phyloP scores from a whole-genome alignment of 2,797 vertebrate genomes.

The Onychomys leucogaster region DNA sequence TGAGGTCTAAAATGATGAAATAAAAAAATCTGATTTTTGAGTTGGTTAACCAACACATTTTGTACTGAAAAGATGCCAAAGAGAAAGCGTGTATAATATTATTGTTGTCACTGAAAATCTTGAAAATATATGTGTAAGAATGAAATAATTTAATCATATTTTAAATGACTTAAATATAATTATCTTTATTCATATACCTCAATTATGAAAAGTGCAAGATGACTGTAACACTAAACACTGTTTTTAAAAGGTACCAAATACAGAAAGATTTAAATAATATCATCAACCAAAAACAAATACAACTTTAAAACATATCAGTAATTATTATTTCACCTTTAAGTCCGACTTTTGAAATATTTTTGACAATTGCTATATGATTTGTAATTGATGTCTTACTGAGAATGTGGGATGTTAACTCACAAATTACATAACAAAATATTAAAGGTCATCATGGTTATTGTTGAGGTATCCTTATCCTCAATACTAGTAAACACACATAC shows the following conservation, averaged over 20 bases:
- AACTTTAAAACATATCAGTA: not conserved
- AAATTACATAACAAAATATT: not conserved
- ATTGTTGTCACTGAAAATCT: not conserved
- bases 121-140: not conserved
- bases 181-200: not conserved
- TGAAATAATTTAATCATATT: not conserved
- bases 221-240: not conserved
- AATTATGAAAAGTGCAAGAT: not conserved
- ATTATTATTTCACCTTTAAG: not conserved
- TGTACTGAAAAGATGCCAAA: not conserved
- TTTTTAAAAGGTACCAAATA: not conserved
- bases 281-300: not conserved
- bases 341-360: not conserved
- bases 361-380: not conserved
- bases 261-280: not conserved
- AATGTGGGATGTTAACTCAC: not conserved
- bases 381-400: not conserved
- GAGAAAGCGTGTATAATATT: not conserved
- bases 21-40: not conserved
- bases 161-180: not conserved
- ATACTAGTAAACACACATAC: not conserved
- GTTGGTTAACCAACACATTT: not conserved
- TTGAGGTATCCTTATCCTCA: not conserved
- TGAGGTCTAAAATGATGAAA: not conserved
- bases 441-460: not conserved